A percentile compares a stretch with the other conserved stretches of the same genome.
phyloP scores from a whole-genome alignment of 2,113 vertebrate species.

The Prionailurus bengalensis region DNA sequence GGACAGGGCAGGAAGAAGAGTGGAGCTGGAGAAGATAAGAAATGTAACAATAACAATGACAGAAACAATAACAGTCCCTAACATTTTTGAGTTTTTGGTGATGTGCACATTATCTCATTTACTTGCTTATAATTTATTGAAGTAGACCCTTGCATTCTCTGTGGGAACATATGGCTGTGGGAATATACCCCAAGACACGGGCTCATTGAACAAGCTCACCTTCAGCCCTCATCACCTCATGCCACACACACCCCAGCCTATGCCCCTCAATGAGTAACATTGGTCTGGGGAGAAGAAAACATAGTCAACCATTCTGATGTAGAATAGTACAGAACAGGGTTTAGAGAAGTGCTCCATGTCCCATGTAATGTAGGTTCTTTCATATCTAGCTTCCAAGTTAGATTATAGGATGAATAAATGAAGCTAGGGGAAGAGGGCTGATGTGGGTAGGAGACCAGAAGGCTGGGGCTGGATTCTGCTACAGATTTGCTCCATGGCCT shows the following conservation, averaged over 20 bases:
- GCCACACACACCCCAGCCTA: neutral
- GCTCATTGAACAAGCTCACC: fast-evolving
- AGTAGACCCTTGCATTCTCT: neutral
- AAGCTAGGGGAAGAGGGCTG: neutral
- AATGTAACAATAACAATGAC: neutral
- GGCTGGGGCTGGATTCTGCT: neutral
- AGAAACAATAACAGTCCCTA: neutral
- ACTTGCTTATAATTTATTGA: neutral
- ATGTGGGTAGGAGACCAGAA: neutral
- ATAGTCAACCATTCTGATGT: neutral
- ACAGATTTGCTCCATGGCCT: neutral
- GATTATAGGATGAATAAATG: neutral
- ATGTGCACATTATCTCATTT: neutral
- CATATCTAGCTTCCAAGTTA: neutral
- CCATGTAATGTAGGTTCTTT: neutral
- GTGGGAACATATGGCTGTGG: no score
- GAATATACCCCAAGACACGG: neutral
- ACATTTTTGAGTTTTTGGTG: neutral
- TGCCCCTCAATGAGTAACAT: neutral
- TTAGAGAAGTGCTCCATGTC: neutral
- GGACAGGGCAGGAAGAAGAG: no score
- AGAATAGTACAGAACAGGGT: neutral
- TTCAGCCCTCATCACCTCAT: neutral
- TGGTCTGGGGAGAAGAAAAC: neutral
- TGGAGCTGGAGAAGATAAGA: neutral